A percentile compares a stretch with the other conserved stretches of the same genome.
Conservation (phyloP, 2,797 vertebrate species). For the Rhinoraja longicauda region DNA sequence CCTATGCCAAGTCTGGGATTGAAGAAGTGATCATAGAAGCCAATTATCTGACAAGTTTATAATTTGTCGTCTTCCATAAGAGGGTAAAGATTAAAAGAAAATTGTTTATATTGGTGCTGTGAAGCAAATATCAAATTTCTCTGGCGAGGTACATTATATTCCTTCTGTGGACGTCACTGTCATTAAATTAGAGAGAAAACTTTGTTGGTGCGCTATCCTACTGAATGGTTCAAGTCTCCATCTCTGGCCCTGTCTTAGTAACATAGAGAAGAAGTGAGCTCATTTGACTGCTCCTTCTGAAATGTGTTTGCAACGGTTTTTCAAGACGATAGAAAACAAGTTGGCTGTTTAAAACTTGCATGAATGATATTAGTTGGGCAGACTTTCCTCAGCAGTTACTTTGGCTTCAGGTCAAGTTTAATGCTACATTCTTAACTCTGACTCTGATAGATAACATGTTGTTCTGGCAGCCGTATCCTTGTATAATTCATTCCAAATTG, state of each 20-base stretch:
- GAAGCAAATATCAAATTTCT: not conserved
- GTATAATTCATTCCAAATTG: constrained; percentile 22
- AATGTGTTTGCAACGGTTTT: not conserved
- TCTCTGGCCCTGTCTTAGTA: not conserved
- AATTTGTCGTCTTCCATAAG: not conserved
- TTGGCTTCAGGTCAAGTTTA: not conserved
- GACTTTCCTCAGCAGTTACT: not conserved
- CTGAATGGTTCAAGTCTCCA: not conserved
- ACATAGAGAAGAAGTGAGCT: not conserved
- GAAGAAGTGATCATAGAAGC: not conserved
- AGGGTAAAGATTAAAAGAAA: not conserved
- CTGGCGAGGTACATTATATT: not conserved
- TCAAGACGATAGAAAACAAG: not conserved
- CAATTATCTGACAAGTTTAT: not conserved
- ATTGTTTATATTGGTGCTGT: not conserved
- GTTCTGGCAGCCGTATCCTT: not conserved
- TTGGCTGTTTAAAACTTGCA: not conserved
- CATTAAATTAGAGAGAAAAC: not conserved
- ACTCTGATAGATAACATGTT: not conserved
- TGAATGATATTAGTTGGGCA: not conserved
- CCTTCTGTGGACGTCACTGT: not conserved
- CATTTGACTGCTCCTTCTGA: not conserved
- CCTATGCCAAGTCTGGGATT: not conserved
- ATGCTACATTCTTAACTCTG: not conserved
- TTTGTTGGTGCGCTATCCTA: not conserved